Evolutionary conservation across 2,113 vertebrate species (phyloP).

Genomic region (Sarotherodon lohbergeri): DNA sequence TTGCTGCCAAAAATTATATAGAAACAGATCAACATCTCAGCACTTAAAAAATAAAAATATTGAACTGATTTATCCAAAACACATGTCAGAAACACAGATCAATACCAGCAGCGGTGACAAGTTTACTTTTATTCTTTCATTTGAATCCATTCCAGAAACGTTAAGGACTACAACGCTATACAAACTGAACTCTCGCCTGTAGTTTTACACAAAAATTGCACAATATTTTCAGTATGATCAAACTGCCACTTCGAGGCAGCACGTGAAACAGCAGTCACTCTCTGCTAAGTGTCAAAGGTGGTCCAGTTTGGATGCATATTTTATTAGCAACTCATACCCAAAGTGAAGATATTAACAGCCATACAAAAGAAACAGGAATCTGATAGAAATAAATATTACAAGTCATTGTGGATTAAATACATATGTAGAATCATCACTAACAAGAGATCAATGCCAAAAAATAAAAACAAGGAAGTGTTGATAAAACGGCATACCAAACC

Average conservation of each 20-base stretch:
- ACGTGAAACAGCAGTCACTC: background rate
- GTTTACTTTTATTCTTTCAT: constrained; percentile 53
- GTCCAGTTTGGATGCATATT: constrained; percentile 38
- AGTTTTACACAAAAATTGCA: constrained; percentile 54
- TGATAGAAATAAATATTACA: constrained; percentile 86
- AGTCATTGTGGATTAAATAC: constrained; percentile 74
- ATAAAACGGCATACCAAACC: constrained; percentile 70
- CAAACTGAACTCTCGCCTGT: constrained; percentile 25
- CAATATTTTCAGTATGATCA: constrained; percentile 41
- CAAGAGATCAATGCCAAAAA: constrained; percentile 62
- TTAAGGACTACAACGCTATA: constrained; percentile 31
- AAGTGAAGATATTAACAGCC: constrained; percentile 51
- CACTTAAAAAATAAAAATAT: background rate
- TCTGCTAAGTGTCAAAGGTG: constrained; percentile 19
- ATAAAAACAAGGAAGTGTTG: constrained; percentile 45
- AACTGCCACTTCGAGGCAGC: constrained; percentile 8
- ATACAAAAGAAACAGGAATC: constrained; percentile 54
- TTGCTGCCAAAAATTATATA: background rate
- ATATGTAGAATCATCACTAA: constrained; percentile 68
- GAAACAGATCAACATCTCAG: background rate
- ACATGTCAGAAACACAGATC: constrained; percentile 27
- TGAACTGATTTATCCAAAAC: background rate
- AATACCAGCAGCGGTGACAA: constrained; percentile 45
- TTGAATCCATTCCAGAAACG: constrained; percentile 57
- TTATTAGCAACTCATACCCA: constrained; percentile 35